phyloP scores from a whole-genome alignment of 1,140 invertebrate genomes.

The Holotrichia oblita region DNA sequence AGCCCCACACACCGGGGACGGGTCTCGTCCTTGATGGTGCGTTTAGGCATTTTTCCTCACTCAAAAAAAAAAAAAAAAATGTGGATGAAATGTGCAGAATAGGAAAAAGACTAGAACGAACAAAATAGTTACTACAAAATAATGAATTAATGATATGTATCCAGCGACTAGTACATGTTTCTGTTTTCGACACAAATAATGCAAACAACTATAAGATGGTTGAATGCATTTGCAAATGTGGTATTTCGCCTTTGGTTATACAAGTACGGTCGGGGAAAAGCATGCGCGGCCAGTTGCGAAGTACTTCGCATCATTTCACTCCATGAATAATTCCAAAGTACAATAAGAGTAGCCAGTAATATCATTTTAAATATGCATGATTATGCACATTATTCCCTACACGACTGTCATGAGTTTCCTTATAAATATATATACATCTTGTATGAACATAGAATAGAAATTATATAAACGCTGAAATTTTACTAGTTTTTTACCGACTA shows the following conservation, averaged over 20 bases:
- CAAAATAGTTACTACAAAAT: background rate
- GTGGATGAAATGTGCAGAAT: background rate
- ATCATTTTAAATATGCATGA: slow-evolving; percentile 30
- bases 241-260: background rate
- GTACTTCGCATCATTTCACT: slow-evolving; percentile 7
- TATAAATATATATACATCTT: background rate
- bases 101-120: background rate
- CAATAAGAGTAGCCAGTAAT: slow-evolving; percentile 19
- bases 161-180: background rate
- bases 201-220: background rate
- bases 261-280: background rate
- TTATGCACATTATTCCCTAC: background rate
- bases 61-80: too few relatives aligned
- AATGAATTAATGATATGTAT: background rate
- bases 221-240: slow-evolving; percentile 2
- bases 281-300: background rate
- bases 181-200: background rate
- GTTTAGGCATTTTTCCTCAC: too few relatives aligned
- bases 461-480: background rate
- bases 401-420: background rate
- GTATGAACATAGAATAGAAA: background rate
- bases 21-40: too few relatives aligned
- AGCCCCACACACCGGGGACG: too few relatives aligned
- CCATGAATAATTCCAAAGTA: slow-evolving; percentile 19
- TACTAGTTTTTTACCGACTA: background rate